phyloP scores from a whole-genome alignment of 2,888 invertebrate species.

The Sesamia inferens region DNA sequence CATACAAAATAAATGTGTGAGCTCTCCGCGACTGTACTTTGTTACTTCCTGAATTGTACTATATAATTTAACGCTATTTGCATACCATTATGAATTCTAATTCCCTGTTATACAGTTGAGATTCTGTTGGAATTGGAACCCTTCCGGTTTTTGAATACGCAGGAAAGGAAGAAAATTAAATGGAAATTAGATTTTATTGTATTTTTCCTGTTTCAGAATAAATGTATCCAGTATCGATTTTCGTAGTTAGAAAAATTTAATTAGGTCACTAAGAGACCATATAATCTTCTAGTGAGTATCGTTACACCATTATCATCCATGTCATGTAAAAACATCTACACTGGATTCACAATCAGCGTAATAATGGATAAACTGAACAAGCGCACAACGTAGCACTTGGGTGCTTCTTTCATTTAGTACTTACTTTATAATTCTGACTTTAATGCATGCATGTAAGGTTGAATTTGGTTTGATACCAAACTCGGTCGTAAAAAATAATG shows the following conservation, averaged over 20 bases:
- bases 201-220: slow-evolving; percentile 42
- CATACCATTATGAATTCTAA: slow-evolving; percentile 15
- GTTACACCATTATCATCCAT: too few species aligned
- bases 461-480: too few species aligned
- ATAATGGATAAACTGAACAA: too few species aligned
- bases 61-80: slow-evolving; percentile 30
- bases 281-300: neutral
- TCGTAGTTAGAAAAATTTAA: neutral
- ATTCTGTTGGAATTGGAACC: neutral
- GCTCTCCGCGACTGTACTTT: slow-evolving; percentile 55
- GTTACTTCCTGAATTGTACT: slow-evolving; percentile 44
- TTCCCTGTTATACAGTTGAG: neutral
- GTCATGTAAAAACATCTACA: too few species aligned
- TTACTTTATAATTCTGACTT: too few species aligned
- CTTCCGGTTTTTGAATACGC: neutral
- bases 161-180: slow-evolving; percentile 46
- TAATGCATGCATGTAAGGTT: too few species aligned
- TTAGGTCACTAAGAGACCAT: neutral
- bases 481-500: too few species aligned
- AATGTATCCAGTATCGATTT: neutral
- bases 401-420: too few species aligned
- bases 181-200: slow-evolving; percentile 61
- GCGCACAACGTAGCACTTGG: too few species aligned
- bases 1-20: slow-evolving; percentile 52
- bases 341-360: too few species aligned